These are phyloP conservation scores for Rotaria socialis DNA, from an alignment of 2,888 invertebrate genomes.

Conservation along the genomic window DNA sequence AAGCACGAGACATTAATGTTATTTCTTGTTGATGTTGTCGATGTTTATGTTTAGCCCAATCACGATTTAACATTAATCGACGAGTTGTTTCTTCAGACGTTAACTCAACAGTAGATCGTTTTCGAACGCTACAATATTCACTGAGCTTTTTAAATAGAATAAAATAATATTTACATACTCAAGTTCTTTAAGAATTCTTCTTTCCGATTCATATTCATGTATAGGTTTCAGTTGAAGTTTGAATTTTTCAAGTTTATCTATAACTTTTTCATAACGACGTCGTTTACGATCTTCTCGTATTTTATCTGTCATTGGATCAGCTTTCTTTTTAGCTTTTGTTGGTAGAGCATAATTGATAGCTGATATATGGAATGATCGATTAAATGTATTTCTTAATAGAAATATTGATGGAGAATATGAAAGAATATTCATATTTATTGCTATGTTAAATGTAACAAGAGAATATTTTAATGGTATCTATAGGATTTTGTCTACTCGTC, in stretches of 20 bases:
- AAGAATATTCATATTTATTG: neutral
- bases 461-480: neutral
- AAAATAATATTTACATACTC: slow-evolving; percentile 62
- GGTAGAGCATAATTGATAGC: slow-evolving; percentile 70
- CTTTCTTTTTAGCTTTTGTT: slow-evolving; percentile 78
- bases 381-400: neutral
- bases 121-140: neutral
- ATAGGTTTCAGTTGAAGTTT: slow-evolving; percentile 81
- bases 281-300: slow-evolving; percentile 76
- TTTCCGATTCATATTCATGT: slow-evolving; percentile 75
- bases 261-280: slow-evolving; percentile 79
- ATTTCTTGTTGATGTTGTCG: slow-evolving; percentile 39
- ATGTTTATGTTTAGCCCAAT: slow-evolving; percentile 44
- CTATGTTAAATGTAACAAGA: neutral
- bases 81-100: neutral
- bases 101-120: neutral
- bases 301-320: slow-evolving; percentile 74
- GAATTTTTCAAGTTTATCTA: slow-evolving; percentile 74
- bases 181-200: slow-evolving; percentile 67
- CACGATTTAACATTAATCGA: slow-evolving; percentile 27
- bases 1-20: slow-evolving; percentile 35
- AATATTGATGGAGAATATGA: neutral
- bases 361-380: slow-evolving; percentile 37
- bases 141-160: neutral
- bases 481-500: neutral